Evolutionary conservation across 92 coral and sea anemone genomes (phyloP), one percentile per base, ranked within the genome.

Genomic region (Palythoa heliodiscus): DNA sequence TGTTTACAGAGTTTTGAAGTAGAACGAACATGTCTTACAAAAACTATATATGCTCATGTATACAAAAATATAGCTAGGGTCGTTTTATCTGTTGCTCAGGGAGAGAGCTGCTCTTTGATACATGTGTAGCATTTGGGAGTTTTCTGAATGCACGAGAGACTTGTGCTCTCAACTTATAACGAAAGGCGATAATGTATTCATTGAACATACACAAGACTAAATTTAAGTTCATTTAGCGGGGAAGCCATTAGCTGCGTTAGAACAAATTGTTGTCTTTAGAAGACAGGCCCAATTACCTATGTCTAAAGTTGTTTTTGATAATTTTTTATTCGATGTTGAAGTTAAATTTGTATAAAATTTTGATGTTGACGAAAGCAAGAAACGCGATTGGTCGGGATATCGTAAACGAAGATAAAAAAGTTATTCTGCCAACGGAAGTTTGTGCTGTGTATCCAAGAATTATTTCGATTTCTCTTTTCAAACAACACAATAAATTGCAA

Each of bases 191-290:
- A 64, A 80, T 80, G 5, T 67, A 66, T 66, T 80, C 84, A 66
- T 37, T 48, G 73, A 50, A 43, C 84, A 38, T 50, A 70, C 47
- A 80, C 74, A 60, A 38, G 70, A 80, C 74, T 80, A 13, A 64
- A 80, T 80, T 66, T 80, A 80, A 80, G 84, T 80, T 80, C 84
- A 80, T 80, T 80, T 80, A 48, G 84, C 84, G 47, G 66, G 64
- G 84, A 69, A 80, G 20, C 74, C 84, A 80, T 80, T 80, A 80
- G 84, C 38, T 64, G 82, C 40, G 15, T 37, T 52, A 47, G 73
- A 80, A 47, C 84, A 80, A 64, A 80, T 70, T 66, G 74, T 80
- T 80, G 84, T 66, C 84, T 80, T 80, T 40, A 80, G 84, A 64
- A 43, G 74, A 43, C 74, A 80, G 74, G 52, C 73, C 84, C 84